Evolutionary conservation across 2,797 vertebrate genomes (phyloP), one percentile per base, ranked within the genome.

Genomic region (Rallus crepitans): DNA sequence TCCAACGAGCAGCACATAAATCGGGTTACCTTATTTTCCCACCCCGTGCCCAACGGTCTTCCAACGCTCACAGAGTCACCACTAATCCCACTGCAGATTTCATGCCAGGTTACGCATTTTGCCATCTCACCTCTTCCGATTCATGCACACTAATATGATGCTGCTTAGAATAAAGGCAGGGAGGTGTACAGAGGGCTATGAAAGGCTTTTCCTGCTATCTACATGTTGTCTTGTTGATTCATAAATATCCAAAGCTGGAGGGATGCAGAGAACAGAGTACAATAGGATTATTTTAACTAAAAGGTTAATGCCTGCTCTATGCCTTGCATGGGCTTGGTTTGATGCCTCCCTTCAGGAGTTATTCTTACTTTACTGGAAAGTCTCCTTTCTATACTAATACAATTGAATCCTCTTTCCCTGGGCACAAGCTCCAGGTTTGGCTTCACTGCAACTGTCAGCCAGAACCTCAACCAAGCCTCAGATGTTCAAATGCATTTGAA

Each of bases 351-450:
- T 37, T 75, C 69, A 27, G 4, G 73, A 76, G 55, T 31, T 2
- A 50, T 57, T 9, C 64, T 20, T 33, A 0, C 50, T 73, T 73
- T 12, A 61, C 35, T 30, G 39, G 23, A 18, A 82, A 65, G 9
- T 50, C 61, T 66, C 64, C 4, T 23, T 48, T 52, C 18, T 24
- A 0, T 2, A 21, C 42, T n/a, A 2, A 13, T 6, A 0, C 0
- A 30, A 71, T 40, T 39, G 31, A 50, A 4, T 6, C 42, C 15
- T 23, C 31, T 16, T 45, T 24, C 3, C 15, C 16, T 6, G n/a
- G 13, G 13, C 45, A 78, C 25, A 27, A 81, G 61, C 20, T n/a
- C 25, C 6, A 23, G 50, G 47, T 75, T 83, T 20, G 30, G 8
- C 15, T 25, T 82, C 78, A n/a, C 25, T 45, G 27, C 19, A 10